These are phyloP conservation scores for Acipenser oxyrinchus DNA, from an alignment of 2,797 vertebrate species.

Conservation along the genomic window DNA sequence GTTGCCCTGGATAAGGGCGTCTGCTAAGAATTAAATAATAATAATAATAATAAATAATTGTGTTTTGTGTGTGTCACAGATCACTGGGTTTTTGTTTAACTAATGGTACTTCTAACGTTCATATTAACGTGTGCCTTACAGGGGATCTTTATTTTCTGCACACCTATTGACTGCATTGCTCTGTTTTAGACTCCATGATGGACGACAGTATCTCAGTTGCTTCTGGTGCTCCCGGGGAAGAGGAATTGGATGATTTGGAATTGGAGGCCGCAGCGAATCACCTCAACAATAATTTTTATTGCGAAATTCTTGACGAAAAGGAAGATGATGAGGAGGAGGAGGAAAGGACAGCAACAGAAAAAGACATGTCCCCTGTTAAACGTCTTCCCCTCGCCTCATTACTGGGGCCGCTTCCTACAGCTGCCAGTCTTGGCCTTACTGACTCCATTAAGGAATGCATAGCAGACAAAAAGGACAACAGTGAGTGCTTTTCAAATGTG, in stretches of 20 bases:
- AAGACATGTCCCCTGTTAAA: constrained; percentile 18
- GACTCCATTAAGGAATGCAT: constrained; percentile 71
- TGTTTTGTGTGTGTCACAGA: too few species aligned
- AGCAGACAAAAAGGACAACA: constrained; percentile 54
- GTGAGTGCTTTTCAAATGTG: constrained; percentile 52
- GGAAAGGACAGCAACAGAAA: not conserved
- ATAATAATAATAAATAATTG: too few species aligned
- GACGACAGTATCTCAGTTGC: constrained; percentile 45
- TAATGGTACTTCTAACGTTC: too few species aligned
- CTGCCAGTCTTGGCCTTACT: constrained; percentile 75
- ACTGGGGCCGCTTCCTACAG: constrained; percentile 77
- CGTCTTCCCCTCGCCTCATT: constrained; percentile 73
- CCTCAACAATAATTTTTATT: constrained; percentile 71
- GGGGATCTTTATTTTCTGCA: too few species aligned
- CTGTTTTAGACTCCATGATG: constrained; percentile 40
- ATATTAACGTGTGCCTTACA: too few species aligned
- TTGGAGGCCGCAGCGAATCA: constrained; percentile 77
- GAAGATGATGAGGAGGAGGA: not conserved
- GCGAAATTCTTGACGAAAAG: constrained; percentile 47
- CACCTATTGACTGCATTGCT: not conserved
- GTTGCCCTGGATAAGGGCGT: too few species aligned
- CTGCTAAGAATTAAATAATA: too few species aligned
- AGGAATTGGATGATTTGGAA: constrained; percentile 70
- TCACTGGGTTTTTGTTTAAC: too few species aligned
- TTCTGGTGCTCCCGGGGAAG: constrained; percentile 42